These are phyloP conservation scores for Trididemnum miniatum DNA, from an alignment of 23 tunicate genomes.

Conservation along the genomic window DNA sequence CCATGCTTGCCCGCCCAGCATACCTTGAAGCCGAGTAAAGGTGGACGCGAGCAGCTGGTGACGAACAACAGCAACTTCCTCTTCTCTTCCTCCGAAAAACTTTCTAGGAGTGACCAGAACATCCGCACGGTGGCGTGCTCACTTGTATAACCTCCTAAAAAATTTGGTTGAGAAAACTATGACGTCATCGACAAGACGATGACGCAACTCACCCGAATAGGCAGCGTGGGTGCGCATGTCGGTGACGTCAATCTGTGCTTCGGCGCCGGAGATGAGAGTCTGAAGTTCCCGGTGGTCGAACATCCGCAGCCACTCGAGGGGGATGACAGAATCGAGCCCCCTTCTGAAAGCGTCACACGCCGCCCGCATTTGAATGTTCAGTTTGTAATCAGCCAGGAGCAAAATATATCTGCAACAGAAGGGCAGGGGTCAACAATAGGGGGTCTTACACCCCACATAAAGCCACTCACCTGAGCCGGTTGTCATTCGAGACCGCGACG, in stretches of 20 bases:
- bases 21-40: conserved; percentile 88
- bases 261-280: conserved; percentile 78
- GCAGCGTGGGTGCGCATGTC: conserved; percentile 52
- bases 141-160: conserved; percentile 63
- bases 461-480: conserved; percentile 52
- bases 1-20: not conserved
- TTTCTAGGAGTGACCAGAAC: conserved; percentile 67
- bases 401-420: conserved; percentile 61
- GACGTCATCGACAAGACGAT: too few relatives aligned
- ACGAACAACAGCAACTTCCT: conserved; percentile 67
- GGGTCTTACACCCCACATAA: not conserved
- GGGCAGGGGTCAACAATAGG: not conserved
- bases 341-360: conserved; percentile 60
- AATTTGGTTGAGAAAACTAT: too few relatives aligned
- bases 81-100: conserved; percentile 52
- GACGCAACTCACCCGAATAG: conserved; percentile 60
- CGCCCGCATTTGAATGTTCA: conserved; percentile 72
- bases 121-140: conserved; percentile 49
- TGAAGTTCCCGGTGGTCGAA: conserved; percentile 83
- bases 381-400: conserved; percentile 76
- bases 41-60: conserved; percentile 91
- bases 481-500: conserved; percentile 58
- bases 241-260: conserved; percentile 59
- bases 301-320: conserved; percentile 81
- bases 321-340: conserved; percentile 61